phyloP scores from a whole-genome alignment of 2,888 invertebrate genomes.

The Lasioglossum villosulum region DNA sequence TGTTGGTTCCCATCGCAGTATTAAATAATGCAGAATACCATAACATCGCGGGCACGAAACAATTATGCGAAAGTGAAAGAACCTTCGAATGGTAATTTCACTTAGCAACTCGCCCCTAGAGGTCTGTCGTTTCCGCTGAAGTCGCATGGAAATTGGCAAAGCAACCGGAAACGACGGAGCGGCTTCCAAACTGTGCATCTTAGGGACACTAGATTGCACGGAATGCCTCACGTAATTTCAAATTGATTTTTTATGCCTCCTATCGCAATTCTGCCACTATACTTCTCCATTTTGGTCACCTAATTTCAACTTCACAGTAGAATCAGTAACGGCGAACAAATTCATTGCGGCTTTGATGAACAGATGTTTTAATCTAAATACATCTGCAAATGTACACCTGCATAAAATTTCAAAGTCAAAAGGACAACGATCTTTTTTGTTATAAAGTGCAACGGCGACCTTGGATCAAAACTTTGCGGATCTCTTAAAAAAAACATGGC shows the following conservation, averaged over 20 bases:
- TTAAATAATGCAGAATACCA: slow-evolving; percentile 5
- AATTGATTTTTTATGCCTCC: slow-evolving; percentile 32
- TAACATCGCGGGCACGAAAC: slow-evolving; percentile 1
- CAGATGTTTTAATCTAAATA: background rate
- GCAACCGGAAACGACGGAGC: slow-evolving; percentile 29
- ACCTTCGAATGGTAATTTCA: slow-evolving; percentile 37
- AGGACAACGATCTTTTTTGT: no score
- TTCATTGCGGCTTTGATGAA: background rate
- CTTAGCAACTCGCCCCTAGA: slow-evolving; percentile 24
- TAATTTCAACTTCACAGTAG: background rate
- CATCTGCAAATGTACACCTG: background rate
- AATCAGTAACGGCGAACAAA: background rate
- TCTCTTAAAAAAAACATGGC: no score
- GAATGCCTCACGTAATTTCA: slow-evolving; percentile 25
- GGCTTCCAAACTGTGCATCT: slow-evolving; percentile 39
- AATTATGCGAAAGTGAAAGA: slow-evolving; percentile 9
- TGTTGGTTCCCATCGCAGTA: background rate
- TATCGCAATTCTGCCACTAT: background rate
- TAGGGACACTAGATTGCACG: background rate
- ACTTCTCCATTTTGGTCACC: background rate
- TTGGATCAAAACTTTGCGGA: no score
- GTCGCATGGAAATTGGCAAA: slow-evolving; percentile 49
- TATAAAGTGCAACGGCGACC: no score
- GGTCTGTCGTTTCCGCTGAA: slow-evolving; percentile 23
- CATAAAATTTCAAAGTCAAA: no score